phyloP scores from a whole-genome alignment of 2,113 vertebrate species.

The Nesoenas mayeri region DNA sequence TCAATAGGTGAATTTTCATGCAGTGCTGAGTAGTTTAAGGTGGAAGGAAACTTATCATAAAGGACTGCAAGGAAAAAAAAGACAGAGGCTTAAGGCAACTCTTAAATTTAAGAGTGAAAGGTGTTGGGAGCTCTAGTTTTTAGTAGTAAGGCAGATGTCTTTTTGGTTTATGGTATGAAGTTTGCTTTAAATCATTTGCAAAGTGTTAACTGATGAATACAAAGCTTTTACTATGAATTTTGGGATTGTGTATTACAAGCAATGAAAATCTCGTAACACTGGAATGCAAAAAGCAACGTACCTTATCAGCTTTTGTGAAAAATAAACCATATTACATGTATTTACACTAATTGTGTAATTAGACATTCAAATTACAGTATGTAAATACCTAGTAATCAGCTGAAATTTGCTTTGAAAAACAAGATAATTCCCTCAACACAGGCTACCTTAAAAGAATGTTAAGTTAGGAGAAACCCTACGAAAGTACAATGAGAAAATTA shows the following conservation, averaged over 20 bases:
- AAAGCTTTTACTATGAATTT: background rate
- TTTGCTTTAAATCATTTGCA: background rate
- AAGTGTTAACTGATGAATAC: background rate
- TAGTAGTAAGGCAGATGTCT: background rate
- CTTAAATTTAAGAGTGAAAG: background rate
- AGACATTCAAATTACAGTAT: slow-evolving; percentile 83
- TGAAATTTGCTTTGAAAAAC: slow-evolving; percentile 86
- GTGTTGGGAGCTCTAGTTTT: background rate
- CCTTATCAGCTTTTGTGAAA: slow-evolving; percentile 74
- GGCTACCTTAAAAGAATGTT: slow-evolving; percentile 83
- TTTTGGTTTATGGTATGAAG: background rate
- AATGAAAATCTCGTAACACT: slow-evolving; percentile 18
- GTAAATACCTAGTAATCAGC: slow-evolving; percentile 86
- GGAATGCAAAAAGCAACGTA: slow-evolving; percentile 63
- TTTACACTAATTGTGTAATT: slow-evolving; percentile 84
- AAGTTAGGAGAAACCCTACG: slow-evolving; percentile 74
- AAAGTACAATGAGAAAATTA: slow-evolving; percentile 77
- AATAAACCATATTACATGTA: slow-evolving; percentile 82
- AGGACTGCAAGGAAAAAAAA: background rate
- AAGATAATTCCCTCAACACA: slow-evolving; percentile 83
- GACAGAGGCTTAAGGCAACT: background rate
- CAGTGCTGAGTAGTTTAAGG: background rate
- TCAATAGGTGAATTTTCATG: background rate
- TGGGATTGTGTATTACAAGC: background rate
- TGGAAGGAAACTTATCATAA: background rate